Evolutionary conservation across 2,797 vertebrate species (phyloP).

Genomic region (Sardinella longiceps): DNA sequence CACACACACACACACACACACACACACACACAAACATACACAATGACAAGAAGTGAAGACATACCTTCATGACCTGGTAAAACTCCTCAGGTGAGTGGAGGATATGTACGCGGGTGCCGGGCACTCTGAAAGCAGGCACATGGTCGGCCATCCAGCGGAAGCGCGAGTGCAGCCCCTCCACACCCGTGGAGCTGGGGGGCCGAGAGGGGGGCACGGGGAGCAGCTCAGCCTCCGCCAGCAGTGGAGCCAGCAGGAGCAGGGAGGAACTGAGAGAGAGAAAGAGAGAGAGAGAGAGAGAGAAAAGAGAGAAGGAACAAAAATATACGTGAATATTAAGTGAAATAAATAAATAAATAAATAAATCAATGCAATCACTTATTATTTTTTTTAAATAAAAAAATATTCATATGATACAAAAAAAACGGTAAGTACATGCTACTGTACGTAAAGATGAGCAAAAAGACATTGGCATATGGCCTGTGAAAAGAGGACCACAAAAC

Average conservation of each 20-base stretch:
- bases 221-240: conserved; percentile 81
- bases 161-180: conserved; percentile 70
- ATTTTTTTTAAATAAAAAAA: no score
- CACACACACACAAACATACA: conserved; percentile 18
- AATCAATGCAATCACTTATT: no score
- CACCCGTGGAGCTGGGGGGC: conserved; percentile 72
- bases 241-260: conserved; percentile 87
- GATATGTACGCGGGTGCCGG: conserved; percentile 81
- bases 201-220: conserved; percentile 65
- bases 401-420: no score
- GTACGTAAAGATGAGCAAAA: no score
- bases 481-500: neutral
- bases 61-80: conserved; percentile 92
- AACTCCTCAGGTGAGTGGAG: conserved; percentile 90
- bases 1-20: neutral
- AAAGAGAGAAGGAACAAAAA: neutral
- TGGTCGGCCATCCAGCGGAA: conserved; percentile 93
- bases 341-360: no score
- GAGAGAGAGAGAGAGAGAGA: neutral
- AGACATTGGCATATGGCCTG: neutral
- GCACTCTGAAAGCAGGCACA: conserved; percentile 89
- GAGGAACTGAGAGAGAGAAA: conserved; percentile 78
- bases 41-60: no score
- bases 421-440: no score
- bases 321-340: neutral